Percentiles rank a stretch among this genome's conserved stretches.
Evolutionary conservation across 2,888 invertebrate genomes (phyloP).

Genomic region (Phasia obesa): DNA sequence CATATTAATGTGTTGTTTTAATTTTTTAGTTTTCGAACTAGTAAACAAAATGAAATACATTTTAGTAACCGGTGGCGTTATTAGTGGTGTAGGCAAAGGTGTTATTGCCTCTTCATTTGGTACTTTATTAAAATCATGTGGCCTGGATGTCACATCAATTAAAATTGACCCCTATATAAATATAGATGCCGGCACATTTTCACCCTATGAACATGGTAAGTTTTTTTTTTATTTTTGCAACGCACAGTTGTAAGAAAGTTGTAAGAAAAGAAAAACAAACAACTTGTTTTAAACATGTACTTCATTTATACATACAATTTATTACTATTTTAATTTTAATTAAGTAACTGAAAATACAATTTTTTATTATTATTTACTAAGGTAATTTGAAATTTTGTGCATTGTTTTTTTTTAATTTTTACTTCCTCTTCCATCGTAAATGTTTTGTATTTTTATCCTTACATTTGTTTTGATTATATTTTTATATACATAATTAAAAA

Average conservation of each 20-base stretch:
- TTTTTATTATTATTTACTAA: not conserved
- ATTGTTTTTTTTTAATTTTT: not conserved
- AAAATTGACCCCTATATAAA: slow-evolving; percentile 99
- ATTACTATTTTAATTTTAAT: not conserved
- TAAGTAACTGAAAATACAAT: not conserved
- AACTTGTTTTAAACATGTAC: not conserved
- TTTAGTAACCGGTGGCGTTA: slow-evolving; percentile 98
- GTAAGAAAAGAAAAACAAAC: not conserved
- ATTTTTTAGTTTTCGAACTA: not conserved
- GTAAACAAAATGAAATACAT: slow-evolving; percentile 95
- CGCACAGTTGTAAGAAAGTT: not conserved
- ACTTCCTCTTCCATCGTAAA: slow-evolving; percentile 46
- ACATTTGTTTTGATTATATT: not conserved
- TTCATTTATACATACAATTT: not conserved
- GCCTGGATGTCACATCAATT: slow-evolving; percentile 97
- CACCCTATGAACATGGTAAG: slow-evolving; percentile 99
- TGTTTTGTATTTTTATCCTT: not conserved
- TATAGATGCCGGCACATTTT: slow-evolving; percentile 99
- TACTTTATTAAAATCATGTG: slow-evolving; percentile 96
- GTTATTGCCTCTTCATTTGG: slow-evolving; percentile 98
- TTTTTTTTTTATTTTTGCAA: slow-evolving; percentile 39
- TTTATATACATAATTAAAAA: not conserved
- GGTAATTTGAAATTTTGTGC: not conserved
- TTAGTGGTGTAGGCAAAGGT: slow-evolving; percentile 99
- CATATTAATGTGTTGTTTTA: not conserved